A percentile compares a stretch with the other conserved stretches of the same genome.
phyloP scores from a whole-genome alignment of 1,140 invertebrate species.

The Orchesella cincta region DNA sequence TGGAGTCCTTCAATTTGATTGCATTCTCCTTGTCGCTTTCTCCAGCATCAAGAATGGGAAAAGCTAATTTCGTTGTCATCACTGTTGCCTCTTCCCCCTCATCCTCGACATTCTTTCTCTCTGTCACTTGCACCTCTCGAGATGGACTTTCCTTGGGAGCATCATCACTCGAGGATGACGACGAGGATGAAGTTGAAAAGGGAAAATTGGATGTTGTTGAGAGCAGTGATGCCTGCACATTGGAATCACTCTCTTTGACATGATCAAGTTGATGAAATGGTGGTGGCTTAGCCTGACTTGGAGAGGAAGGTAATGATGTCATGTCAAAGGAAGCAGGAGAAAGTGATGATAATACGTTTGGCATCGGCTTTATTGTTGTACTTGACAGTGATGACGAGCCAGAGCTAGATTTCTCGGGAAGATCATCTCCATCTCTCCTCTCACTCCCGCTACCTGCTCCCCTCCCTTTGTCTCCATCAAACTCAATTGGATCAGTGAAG shows the following conservation, averaged over 20 bases:
- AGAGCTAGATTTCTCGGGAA: not conserved
- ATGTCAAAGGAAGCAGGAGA: conserved; percentile 7
- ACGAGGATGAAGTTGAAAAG: not conserved
- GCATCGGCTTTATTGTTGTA: not conserved
- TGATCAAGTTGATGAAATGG: not conserved
- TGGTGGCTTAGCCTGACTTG: not conserved
- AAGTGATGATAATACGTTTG: not conserved
- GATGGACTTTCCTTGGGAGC: not conserved
- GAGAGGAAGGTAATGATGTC: conserved; percentile 13
- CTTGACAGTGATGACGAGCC: conserved; percentile 3
- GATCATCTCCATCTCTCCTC: not conserved
- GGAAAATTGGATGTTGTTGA: conserved; percentile 3
- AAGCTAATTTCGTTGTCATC: conserved; percentile 25
- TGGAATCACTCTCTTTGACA: conserved; percentile 22
- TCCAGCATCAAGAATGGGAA: not conserved
- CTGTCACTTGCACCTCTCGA: not conserved
- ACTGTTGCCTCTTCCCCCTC: not conserved
- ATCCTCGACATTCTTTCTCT: not conserved
- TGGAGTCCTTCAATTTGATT: conserved; percentile 11
- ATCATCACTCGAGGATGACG: not conserved
- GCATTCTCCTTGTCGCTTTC: conserved; percentile 4
- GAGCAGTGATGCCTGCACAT: conserved; percentile 3
- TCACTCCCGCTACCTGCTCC: not conserved
- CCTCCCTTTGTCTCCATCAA: not conserved
- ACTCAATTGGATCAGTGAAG: not conserved